phyloP scores from a whole-genome alignment of 2,113 vertebrate species.

The Sinocyclocheilus anshuiensis region DNA sequence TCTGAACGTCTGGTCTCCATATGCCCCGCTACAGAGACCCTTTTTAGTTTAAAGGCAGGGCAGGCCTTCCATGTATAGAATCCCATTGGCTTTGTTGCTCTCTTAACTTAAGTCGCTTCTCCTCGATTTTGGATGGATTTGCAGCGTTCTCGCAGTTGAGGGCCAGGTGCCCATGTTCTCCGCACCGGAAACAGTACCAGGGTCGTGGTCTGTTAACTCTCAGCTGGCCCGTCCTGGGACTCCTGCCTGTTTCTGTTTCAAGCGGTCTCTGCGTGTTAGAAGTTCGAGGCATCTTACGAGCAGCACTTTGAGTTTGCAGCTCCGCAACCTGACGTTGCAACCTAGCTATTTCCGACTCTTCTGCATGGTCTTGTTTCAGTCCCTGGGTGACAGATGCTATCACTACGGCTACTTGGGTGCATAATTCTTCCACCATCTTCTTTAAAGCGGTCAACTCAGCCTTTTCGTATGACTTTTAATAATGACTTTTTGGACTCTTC shows the following conservation, averaged over 20 bases:
- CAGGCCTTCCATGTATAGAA: too few species aligned
- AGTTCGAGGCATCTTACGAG: background rate
- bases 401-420: background rate
- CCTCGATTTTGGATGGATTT: background rate
- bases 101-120: background rate
- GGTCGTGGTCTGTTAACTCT: background rate
- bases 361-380: background rate
- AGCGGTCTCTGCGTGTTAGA: background rate
- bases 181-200: constrained; percentile 10
- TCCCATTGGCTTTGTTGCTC: background rate
- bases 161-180: constrained; percentile 4
- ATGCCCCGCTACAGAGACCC: background rate
- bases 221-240: background rate
- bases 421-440: constrained; percentile 1
- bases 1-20: background rate
- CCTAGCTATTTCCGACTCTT: background rate
- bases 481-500: too few species aligned
- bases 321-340: background rate
- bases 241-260: background rate
- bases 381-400: background rate
- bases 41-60: background rate
- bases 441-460: background rate
- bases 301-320: background rate
- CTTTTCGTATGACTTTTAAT: too few species aligned
- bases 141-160: background rate